Conservation (phyloP, 2,797 vertebrate species). For the Lophotriccus pileatus region DNA sequence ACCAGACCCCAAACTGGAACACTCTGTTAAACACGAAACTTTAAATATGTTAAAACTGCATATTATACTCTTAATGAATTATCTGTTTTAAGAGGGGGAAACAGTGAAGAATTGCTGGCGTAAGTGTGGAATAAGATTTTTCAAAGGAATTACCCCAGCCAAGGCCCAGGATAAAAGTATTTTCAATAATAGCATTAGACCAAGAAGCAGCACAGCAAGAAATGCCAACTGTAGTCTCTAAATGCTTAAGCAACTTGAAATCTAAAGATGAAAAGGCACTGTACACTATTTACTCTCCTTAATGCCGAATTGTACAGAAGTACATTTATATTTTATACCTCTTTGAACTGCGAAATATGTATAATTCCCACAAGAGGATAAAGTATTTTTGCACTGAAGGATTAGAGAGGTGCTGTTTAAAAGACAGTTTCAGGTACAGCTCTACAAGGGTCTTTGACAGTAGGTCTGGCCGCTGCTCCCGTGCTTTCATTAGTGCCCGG, state of each 20-base stretch:
- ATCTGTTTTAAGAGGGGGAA: slow-evolving; percentile 9
- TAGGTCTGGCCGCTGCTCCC: neutral
- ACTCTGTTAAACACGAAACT: rapidly evolving
- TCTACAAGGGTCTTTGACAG: neutral
- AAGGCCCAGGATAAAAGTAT: slow-evolving; percentile 58
- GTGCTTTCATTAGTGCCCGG: neutral
- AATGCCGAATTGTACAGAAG: slow-evolving; percentile 63
- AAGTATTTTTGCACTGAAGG: slow-evolving; percentile 50
- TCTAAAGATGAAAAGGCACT: slow-evolving; percentile 61
- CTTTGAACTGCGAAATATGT: slow-evolving; percentile 59
- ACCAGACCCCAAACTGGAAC: neutral
- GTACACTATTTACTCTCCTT: slow-evolving; percentile 64
- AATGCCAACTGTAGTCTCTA: slow-evolving; percentile 62
- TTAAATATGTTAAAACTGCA: neutral
- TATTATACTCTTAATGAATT: slow-evolving; percentile 20
- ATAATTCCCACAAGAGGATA: slow-evolving; percentile 61
- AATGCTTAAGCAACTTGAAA: slow-evolving; percentile 66
- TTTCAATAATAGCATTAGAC: slow-evolving; percentile 66
- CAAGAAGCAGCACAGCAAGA: slow-evolving; percentile 61
- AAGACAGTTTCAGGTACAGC: slow-evolving; percentile 31
- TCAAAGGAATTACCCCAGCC: slow-evolving; percentile 52
- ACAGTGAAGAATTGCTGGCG: slow-evolving; percentile 5
- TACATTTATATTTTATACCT: slow-evolving; percentile 64
- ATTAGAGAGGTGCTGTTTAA: slow-evolving; percentile 40
- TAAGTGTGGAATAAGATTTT: slow-evolving; percentile 52